Evolutionary conservation across 1,140 invertebrate species (phyloP), one percentile per base, ranked within the genome.

Genomic region (Gonioctena quinquepunctata): DNA sequence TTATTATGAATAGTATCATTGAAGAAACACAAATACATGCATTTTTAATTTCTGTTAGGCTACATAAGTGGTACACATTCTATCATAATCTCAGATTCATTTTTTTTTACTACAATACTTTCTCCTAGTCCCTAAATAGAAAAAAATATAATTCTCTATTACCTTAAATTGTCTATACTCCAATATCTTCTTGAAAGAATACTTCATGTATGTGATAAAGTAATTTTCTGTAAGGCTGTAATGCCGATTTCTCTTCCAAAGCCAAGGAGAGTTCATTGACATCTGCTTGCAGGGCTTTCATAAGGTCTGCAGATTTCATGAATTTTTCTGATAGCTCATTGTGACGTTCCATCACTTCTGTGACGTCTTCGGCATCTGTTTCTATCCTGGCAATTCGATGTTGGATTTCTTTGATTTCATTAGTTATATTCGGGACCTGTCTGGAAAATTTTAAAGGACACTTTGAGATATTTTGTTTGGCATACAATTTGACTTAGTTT

Each of bases 151-250:
- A n/a, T n/a, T n/a, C n/a, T n/a, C n/a, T n/a, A 23, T 54, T 71
- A 79, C 77, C 68, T 80, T 72, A 70, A 80, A 80, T 52, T 79
- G 76, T 19, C 78, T 59, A 52, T 73, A 66, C 66, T 77, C 74
- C 52, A 81, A 67, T 7, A 81, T 70, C 60, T 73, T 74, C 64
- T 72, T 68, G 66, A 82, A 82, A 3, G 76, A 76, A 57, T 79
- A 69, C 42, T 76, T 73, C 19, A 81, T 76, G 21, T 64, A 79
- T 2, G 72, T 76, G 11, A 76, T 57, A 52, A 80, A 81, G 66
- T 79, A 80, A 60, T 76, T 70, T 67, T 79, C 76, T 1, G 76
- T 79, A 23, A 73, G 56, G 66, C 77, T 73, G 70, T 78, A 82
- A 56, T 75, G 67, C 7, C 61, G 66, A 2, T 60, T 70, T 59